Base-by-base conservation (phyloP, 1,140 invertebrate species). In the Mesaphorura yosii region DNA sequence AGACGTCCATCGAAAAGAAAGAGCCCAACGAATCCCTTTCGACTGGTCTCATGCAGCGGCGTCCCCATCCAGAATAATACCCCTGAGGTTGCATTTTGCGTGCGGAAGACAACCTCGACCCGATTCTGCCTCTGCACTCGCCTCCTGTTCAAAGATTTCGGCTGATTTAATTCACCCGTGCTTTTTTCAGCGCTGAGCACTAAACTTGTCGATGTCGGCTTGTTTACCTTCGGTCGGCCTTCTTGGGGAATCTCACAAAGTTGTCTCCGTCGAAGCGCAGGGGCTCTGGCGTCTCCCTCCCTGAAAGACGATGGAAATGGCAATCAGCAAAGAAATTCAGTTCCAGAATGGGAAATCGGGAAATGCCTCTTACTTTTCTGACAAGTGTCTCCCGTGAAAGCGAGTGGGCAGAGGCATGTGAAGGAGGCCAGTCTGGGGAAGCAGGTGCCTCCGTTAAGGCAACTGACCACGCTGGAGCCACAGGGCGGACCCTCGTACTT, bases 361-460 rank as follows among this genome's bases (percentile, higher is more conserved):
- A 47, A 7, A 56, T 26, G 31, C 26, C 26, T 3, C 77, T 77
- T 72, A 29, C 65, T 69, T 39, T 69, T 77, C 72, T 86, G 79
- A 67, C 84, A 86, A 42, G 75, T 73, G 40, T 78, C 73, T n/a
- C 84, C 84, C 52, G 74, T 75, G 65, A 75, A 84, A 40, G 75
- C 73, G 17, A 68, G 68, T 1, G 74, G 73, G 64, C 84, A 86
- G 65, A 80, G 78, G 68, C 84, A 87, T 40, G 78, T 73, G 62
- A 78, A 84, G 55, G 76, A 73, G 46, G 78, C 77, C 12, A 86
- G 70, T 48, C 58, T 51, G 15, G 84, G 83, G 29, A 83, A 69
- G 70, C 84, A 88, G 41, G 82, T 71, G 0, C 84, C 84, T 26
- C 79, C 78, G 68, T 86, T 85, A 51, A 75, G 71, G 67, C 84